Evolutionary conservation across 1,140 invertebrate genomes (phyloP).

Genomic region (Brachionus koreanus): DNA sequence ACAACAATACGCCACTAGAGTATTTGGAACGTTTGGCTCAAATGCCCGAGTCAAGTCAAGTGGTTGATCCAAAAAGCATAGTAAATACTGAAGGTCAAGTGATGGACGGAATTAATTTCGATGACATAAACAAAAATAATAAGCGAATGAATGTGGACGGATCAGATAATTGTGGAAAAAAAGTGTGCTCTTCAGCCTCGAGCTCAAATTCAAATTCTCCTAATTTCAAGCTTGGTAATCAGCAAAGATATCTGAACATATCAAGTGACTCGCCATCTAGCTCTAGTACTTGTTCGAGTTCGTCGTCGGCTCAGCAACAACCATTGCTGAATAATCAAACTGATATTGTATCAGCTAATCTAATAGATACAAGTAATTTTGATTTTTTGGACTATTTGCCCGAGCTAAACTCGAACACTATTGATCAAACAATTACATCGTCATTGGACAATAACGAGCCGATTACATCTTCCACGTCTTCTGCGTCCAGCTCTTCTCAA

Average conservation of each 20-base stretch:
- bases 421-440: slow-evolving; percentile 36
- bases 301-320: neutral
- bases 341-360: neutral
- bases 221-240: slow-evolving; percentile 15
- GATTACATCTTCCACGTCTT: slow-evolving; percentile 2
- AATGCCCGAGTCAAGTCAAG: slow-evolving; percentile 28
- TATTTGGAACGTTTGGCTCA: slow-evolving; percentile 14
- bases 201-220: slow-evolving; percentile 19
- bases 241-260: neutral
- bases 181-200: neutral
- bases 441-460: neutral
- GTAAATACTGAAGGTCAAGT: neutral
- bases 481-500: neutral
- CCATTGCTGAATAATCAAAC: neutral
- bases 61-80: slow-evolving; percentile 37
- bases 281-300: neutral
- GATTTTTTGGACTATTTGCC: slow-evolving; percentile 44
- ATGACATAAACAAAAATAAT: slow-evolving; percentile 13
- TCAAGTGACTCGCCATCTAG: slow-evolving; percentile 28
- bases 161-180: neutral
- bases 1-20: slow-evolving; percentile 24
- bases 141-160: slow-evolving; percentile 1
- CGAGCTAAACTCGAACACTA: slow-evolving; percentile 39
- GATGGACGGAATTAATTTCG: neutral
- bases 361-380: slow-evolving; percentile 42